A percentile compares a stretch with the other conserved stretches of the same genome.
phyloP scores from a whole-genome alignment of 2,888 invertebrate species.

The Anarsia innoxiella region DNA sequence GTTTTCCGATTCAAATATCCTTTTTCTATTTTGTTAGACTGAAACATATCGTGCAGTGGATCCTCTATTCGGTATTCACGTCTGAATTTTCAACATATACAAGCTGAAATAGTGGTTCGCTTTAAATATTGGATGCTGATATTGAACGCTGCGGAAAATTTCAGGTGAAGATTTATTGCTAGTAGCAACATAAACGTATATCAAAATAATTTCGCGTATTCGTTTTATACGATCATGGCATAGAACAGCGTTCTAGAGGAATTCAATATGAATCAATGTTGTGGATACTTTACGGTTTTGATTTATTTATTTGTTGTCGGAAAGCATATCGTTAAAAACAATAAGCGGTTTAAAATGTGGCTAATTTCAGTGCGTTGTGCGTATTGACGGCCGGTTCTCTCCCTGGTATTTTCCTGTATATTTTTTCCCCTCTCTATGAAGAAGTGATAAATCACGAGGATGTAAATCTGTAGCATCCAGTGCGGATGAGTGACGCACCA shows the following conservation, averaged over 20 bases:
- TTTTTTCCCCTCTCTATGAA: conserved; percentile 70
- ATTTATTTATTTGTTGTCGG: too few species aligned
- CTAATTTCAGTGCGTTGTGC: too few species aligned
- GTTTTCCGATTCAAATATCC: conserved; percentile 61
- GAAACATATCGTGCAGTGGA: conserved; percentile 19
- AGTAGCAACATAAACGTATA: neutral
- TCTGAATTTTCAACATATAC: conserved; percentile 30
- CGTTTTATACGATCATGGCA: too few species aligned
- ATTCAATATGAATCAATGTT: too few species aligned
- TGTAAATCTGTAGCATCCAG: conserved; percentile 73
- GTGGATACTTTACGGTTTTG: too few species aligned
- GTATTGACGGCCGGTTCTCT: too few species aligned
- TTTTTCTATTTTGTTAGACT: conserved; percentile 43
- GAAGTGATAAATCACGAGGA: conserved; percentile 71
- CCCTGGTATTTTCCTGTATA: conserved; percentile 46
- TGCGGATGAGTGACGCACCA: conserved; percentile 70
- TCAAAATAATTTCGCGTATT: too few species aligned
- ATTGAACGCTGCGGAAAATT: conserved; percentile 7
- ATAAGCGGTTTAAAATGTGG: too few species aligned
- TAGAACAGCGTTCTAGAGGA: too few species aligned
- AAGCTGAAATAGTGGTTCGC: conserved; percentile 17
- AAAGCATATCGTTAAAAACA: too few species aligned
- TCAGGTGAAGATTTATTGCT: neutral
- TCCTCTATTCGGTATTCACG: conserved; percentile 31
- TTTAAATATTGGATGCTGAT: conserved; percentile 10